Evolutionary conservation across 1,140 invertebrate species (phyloP).

Genomic region (Plutomurus gul): DNA sequence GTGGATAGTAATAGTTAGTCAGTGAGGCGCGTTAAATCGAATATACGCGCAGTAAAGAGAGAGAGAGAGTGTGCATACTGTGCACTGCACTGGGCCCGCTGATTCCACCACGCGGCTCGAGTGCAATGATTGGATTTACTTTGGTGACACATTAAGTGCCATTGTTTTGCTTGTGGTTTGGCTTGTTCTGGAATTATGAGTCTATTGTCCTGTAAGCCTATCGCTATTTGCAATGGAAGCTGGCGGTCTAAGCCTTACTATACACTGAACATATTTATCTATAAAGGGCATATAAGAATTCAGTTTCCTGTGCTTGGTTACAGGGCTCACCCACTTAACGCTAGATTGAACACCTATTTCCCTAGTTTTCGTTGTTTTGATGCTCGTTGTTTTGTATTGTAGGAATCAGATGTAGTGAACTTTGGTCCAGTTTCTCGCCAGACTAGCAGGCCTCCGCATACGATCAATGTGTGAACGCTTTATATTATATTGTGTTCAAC

Average conservation of each 20-base stretch:
- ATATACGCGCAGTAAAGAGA: neutral
- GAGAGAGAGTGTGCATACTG: neutral
- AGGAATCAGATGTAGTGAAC: neutral
- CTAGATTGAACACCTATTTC: slow-evolving; percentile 26
- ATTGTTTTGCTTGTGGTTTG: slow-evolving; percentile 26
- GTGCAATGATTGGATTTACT: slow-evolving; percentile 25
- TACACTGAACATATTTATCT: too few relatives aligned
- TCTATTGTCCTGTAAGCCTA: slow-evolving; percentile 17
- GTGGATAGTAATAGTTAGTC: neutral
- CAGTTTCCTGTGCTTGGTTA: neutral
- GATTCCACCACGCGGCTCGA: neutral
- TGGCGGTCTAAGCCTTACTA: too few relatives aligned
- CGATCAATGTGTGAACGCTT: too few relatives aligned
- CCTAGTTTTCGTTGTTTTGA: slow-evolving; percentile 3
- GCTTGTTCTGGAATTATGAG: slow-evolving; percentile 4
- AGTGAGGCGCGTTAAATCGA: neutral
- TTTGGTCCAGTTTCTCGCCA: slow-evolving; percentile 11
- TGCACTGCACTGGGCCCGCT: neutral
- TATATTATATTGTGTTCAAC: too few relatives aligned
- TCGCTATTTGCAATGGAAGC: neutral
- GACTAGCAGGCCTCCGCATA: too few relatives aligned
- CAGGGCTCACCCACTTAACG: neutral
- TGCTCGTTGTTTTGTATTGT: slow-evolving; percentile 8
- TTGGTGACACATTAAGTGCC: slow-evolving; percentile 23
- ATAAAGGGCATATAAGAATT: too few relatives aligned